Percentiles rank a stretch among this genome's conserved stretches.
Evolutionary conservation across 2,797 vertebrate genomes (phyloP).

Genomic region (Adelosebastes latens): DNA sequence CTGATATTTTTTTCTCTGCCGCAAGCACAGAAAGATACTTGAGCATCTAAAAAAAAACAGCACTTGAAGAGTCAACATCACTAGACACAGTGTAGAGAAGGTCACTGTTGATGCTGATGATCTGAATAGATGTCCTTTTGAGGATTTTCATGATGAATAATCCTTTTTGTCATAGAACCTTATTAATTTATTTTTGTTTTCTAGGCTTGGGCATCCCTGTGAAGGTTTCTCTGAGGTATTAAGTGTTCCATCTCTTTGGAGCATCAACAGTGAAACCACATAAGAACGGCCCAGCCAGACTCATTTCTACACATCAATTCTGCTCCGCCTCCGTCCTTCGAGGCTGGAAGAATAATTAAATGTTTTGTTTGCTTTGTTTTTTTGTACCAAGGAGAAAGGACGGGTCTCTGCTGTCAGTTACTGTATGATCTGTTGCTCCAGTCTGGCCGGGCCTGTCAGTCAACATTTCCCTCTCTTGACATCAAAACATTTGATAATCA

Average conservation of each 20-base stretch:
- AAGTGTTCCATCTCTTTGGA: slow-evolving; percentile 8
- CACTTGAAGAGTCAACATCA: neutral
- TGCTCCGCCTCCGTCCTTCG: slow-evolving; percentile 70
- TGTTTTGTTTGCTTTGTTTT: slow-evolving; percentile 72
- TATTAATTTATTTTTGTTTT: neutral
- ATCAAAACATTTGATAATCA: slow-evolving; percentile 81
- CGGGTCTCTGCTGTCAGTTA: slow-evolving; percentile 67
- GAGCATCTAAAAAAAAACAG: neutral
- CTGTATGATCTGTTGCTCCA: slow-evolving; percentile 63
- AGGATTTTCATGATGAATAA: slow-evolving; percentile 10
- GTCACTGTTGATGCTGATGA: neutral
- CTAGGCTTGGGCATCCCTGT: neutral
- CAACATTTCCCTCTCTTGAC: slow-evolving; percentile 67
- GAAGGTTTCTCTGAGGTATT: neutral
- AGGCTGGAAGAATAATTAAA: slow-evolving; percentile 87
- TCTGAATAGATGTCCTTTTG: neutral
- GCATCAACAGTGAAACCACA: slow-evolving; percentile 16
- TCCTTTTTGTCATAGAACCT: neutral
- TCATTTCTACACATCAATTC: slow-evolving; percentile 80
- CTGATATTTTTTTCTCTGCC: neutral
- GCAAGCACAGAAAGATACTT: neutral
- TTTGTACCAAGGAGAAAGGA: slow-evolving; percentile 51
- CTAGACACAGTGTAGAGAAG: neutral
- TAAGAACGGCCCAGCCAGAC: slow-evolving; percentile 78
- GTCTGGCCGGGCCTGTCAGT: slow-evolving; percentile 72